Evolutionary conservation across 2,888 invertebrate genomes (phyloP).

Genomic region (Hylaea fasciaria): DNA sequence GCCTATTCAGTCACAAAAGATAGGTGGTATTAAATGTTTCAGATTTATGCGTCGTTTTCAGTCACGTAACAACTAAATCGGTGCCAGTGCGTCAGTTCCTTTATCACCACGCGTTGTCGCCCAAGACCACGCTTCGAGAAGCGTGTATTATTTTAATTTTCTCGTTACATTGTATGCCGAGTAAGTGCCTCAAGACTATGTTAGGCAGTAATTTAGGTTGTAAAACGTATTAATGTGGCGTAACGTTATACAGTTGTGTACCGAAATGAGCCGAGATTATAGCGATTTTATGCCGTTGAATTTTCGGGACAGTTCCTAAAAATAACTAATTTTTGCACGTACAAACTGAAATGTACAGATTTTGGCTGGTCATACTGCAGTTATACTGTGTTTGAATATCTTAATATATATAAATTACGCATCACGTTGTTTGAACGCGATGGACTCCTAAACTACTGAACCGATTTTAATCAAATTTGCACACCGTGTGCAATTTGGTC

Average conservation of each 20-base stretch:
- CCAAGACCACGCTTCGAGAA: slow-evolving; percentile 44
- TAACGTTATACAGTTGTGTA: slow-evolving; percentile 23
- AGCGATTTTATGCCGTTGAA: slow-evolving; percentile 1
- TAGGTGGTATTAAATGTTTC: background rate
- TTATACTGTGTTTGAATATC: no score
- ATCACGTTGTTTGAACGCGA: no score
- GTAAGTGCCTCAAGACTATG: slow-evolving; percentile 30
- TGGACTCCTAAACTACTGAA: no score
- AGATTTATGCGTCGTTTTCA: no score
- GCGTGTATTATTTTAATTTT: slow-evolving; percentile 61
- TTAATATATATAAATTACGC: no score
- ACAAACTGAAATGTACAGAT: no score
- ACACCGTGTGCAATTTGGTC: no score
- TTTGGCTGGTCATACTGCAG: no score
- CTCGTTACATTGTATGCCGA: slow-evolving; percentile 35
- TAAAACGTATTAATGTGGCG: slow-evolving; percentile 37
- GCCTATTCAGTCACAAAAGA: no score
- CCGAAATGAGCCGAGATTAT: slow-evolving; percentile 19
- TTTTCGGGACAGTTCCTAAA: background rate
- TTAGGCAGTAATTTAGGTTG: slow-evolving; percentile 34
- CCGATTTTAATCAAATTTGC: no score
- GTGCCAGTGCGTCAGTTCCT: slow-evolving; percentile 2
- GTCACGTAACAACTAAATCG: background rate
- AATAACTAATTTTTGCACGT: no score
- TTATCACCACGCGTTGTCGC: slow-evolving; percentile 46